A percentile compares a stretch with the other conserved stretches of the same genome.
These are phyloP conservation scores for Thecocarcelia acutangulata DNA, from an alignment of 2,888 invertebrate genomes.

Conservation along the genomic window DNA sequence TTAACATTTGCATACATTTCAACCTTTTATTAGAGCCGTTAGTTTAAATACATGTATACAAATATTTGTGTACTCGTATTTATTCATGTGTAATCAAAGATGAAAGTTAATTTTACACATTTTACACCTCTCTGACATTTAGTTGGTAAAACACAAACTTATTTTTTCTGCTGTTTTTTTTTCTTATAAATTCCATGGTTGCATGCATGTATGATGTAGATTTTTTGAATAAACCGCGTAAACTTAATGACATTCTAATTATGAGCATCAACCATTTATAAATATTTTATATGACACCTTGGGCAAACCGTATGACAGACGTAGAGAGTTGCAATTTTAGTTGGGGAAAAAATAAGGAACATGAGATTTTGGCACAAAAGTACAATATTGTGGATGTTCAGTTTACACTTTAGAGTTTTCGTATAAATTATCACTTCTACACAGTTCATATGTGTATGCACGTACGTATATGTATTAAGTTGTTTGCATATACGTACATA, in stretches of 20 bases:
- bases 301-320: constrained; percentile 53
- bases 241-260: constrained; percentile 69
- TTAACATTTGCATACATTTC: no score
- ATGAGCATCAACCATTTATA: constrained; percentile 67
- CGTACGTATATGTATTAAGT: background rate
- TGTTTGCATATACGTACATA: background rate
- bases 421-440: background rate
- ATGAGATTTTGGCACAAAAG: constrained; percentile 33
- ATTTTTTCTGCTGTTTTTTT: background rate
- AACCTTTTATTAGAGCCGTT: no score
- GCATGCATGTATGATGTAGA: background rate
- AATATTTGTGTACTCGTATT: no score
- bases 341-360: background rate
- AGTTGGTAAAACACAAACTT: constrained; percentile 5
- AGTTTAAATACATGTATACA: no score
- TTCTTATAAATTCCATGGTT: background rate
- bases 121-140: constrained; percentile 33
- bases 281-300: constrained; percentile 68
- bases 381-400: constrained; percentile 59
- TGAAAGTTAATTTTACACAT: constrained; percentile 50
- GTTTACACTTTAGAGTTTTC: constrained; percentile 25
- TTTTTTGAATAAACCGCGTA: constrained; percentile 48
- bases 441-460: background rate
- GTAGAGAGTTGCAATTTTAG: background rate
- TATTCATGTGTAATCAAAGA: background rate